phyloP scores from a whole-genome alignment of 37 sponge, comb jelly and placozoan species.

The Aplysina aerophoba region DNA sequence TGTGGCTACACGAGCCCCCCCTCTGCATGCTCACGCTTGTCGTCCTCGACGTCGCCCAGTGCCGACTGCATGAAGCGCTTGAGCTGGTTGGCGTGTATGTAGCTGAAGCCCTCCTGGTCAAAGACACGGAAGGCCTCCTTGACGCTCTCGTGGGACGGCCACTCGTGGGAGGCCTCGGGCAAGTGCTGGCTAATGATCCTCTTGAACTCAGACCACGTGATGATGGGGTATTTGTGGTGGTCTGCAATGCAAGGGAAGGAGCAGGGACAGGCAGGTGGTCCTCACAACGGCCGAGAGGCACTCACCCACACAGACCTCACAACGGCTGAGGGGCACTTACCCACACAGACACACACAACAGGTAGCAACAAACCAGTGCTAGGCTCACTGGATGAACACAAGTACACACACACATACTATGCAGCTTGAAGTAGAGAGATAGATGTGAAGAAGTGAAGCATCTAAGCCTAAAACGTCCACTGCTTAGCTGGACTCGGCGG shows the following conservation, averaged over 20 bases:
- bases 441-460: too few relatives aligned
- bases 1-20: too few relatives aligned
- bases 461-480: too few relatives aligned
- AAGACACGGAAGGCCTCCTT: slow-evolving; percentile 70
- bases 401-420: too few relatives aligned
- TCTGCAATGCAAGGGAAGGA: background rate
- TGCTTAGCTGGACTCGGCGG: too few relatives aligned
- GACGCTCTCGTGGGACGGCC: slow-evolving; percentile 64
- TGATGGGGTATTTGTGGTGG: background rate
- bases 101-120: slow-evolving; percentile 71
- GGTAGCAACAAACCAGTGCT: too few relatives aligned
- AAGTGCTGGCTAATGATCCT: slow-evolving; percentile 10
- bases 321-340: too few relatives aligned
- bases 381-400: too few relatives aligned
- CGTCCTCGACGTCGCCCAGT: slow-evolving; percentile 14
- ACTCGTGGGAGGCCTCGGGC: background rate
- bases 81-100: slow-evolving; percentile 66
- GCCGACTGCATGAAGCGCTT: slow-evolving; percentile 67
- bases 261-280: background rate
- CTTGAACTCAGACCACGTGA: slow-evolving; percentile 28
- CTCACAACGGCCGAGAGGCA: too few relatives aligned
- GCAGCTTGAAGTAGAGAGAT: too few relatives aligned
- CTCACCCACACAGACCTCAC: too few relatives aligned
- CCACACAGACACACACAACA: too few relatives aligned
- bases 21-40: background rate